Evolutionary conservation across 2,888 invertebrate species (phyloP).

Genomic region (Tachina grossa): DNA sequence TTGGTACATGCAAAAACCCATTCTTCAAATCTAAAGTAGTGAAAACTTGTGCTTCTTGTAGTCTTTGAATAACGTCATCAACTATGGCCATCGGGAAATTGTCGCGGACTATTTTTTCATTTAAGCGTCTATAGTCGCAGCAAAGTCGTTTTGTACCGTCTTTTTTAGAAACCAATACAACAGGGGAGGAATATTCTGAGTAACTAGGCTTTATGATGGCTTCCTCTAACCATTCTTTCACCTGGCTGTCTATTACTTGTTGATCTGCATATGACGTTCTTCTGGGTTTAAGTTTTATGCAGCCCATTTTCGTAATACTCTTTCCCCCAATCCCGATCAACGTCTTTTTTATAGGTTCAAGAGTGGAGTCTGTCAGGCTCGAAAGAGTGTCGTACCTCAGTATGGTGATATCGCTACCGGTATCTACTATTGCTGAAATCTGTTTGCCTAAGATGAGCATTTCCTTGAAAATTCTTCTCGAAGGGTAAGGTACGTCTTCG

Average conservation of each 20-base stretch:
- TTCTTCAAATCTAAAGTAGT: constrained; percentile 56
- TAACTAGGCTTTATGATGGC: constrained; percentile 43
- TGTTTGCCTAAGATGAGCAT: constrained; percentile 6
- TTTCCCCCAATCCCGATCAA: constrained; percentile 5
- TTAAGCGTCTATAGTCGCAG: constrained; percentile 53
- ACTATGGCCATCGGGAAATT: constrained; percentile 62
- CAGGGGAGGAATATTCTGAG: constrained; percentile 58
- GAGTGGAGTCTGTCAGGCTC: constrained; percentile 33
- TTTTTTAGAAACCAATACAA: constrained; percentile 55
- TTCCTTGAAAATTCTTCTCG: constrained; percentile 33
- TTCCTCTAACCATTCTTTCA: constrained; percentile 22
- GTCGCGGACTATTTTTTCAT: constrained; percentile 52
- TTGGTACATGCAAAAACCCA: constrained; percentile 62
- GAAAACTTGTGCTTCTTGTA: constrained; percentile 43
- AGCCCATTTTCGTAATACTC: constrained; percentile 21
- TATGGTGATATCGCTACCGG: constrained; percentile 57
- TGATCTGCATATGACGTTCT: no score
- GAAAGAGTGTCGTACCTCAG: constrained; percentile 56
- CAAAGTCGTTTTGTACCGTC: constrained; percentile 56
- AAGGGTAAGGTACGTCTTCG: background rate
- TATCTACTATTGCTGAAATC: background rate
- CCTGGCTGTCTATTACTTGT: no score
- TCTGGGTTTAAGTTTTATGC: background rate
- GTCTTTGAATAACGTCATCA: constrained; percentile 56
- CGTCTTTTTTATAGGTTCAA: constrained; percentile 34